Evolutionary conservation across 64 coral and sea anemone species (phyloP), one percentile per base, ranked within the genome.

Genomic region (Dendrophyllia cribrosa): DNA sequence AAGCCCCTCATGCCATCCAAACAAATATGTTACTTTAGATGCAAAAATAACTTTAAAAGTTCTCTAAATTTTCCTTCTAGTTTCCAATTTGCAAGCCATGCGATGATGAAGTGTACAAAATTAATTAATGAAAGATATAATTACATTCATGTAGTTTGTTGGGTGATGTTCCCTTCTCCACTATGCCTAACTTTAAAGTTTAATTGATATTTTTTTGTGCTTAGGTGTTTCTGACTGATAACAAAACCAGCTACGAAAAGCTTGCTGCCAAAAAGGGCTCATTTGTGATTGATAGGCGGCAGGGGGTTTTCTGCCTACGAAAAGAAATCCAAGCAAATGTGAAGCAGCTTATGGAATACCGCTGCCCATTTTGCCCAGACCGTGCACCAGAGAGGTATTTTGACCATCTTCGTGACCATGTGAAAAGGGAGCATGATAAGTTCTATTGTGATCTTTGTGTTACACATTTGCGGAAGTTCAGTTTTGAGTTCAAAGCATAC

Each of bases 361-460:
- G 83, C 25, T 99, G 97, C 66, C 46, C 46, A 56, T 69, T 90
- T 7, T 97, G 95, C 61, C 68, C 82, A 44, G 91, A 91, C 13
- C 59, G 67, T 5, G 9, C 50, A 9, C 71, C 88, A 60, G 76
- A 87, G 16, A 75, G 71, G 78, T 65, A 5, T 24, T 96, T 99
- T 52, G 22, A 26, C 6, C 62, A 67, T 20, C 91, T 99, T 11
- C 91, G 86, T 46, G 75, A 93, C 74, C 97, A 99, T 49, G 82
- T 96, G 83, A 88, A 79, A 53, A 88, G 73, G 17, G 65, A 74
- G 5, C 96, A 98, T 61, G 69, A 88, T 49, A 77, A 92, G 10
- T 95, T 73, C 58, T 95, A 85, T 67, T 98, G 96, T 92, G 89
- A 89, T 48, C 68, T 98, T 48, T 98, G 96, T 89, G 85, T 98